phyloP scores from a whole-genome alignment of 2,797 vertebrate species.

The Platalea minor region DNA sequence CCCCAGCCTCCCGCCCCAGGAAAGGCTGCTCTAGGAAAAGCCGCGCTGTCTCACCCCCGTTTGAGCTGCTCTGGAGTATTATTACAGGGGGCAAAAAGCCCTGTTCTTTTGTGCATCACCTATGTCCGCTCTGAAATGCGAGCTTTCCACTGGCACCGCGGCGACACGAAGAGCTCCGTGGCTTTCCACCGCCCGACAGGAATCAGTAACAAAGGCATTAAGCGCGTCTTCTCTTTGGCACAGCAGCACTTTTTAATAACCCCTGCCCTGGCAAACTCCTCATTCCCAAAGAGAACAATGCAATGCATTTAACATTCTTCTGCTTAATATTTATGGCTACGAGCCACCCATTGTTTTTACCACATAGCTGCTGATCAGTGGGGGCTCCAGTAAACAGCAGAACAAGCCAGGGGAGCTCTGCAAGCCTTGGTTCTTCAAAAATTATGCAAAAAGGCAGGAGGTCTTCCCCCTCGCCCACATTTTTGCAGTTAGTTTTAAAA shows the following conservation, averaged over 20 bases:
- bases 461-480: not conserved
- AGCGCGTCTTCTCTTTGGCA: not conserved
- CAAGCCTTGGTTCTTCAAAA: not conserved
- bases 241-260: slow-evolving; percentile 11
- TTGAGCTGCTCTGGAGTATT: not conserved
- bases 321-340: slow-evolving; percentile 41
- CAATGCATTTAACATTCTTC: slow-evolving; percentile 29
- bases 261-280: not conserved
- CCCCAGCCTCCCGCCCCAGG: not conserved
- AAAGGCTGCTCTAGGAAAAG: not conserved
- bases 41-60: rapidly evolving
- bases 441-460: not conserved
- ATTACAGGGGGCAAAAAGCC: not conserved
- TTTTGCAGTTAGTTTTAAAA: not conserved
- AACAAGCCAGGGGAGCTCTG: not conserved
- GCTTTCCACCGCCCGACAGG: not conserved
- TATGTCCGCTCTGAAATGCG: not conserved
- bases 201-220: not conserved
- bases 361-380: not conserved
- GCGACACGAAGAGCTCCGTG: rapidly evolving
- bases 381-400: not conserved
- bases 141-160: not conserved
- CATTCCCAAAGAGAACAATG: not conserved
- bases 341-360: slow-evolving; percentile 42
- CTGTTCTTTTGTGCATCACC: not conserved